These are phyloP conservation scores for Brachionus sp. DNA, from an alignment of 1,140 invertebrate genomes.

Conservation along the genomic window DNA sequence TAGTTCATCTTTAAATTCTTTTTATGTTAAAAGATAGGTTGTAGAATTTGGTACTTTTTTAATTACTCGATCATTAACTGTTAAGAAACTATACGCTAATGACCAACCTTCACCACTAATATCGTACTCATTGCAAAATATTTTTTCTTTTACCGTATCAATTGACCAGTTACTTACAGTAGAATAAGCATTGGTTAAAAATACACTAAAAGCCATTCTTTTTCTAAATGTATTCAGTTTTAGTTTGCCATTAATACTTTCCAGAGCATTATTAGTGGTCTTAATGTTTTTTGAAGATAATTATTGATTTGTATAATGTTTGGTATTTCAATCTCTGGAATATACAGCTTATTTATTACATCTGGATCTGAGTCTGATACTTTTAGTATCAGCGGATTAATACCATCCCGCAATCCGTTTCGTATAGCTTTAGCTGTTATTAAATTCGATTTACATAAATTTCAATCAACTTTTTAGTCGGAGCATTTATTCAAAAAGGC, in stretches of 20 bases:
- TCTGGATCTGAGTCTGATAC: not conserved
- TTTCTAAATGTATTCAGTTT: not conserved
- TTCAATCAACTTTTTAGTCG: not conserved
- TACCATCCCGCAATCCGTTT: not conserved
- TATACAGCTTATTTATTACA: not conserved
- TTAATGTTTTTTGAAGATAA: not conserved
- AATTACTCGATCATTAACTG: too few relatives aligned
- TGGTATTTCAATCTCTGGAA: not conserved
- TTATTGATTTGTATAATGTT: not conserved
- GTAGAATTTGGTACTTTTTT: too few relatives aligned
- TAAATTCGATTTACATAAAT: not conserved
- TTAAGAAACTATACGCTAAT: too few relatives aligned
- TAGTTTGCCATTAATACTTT: not conserved
- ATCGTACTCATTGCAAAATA: too few relatives aligned
- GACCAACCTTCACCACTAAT: too few relatives aligned
- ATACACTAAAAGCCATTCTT: conserved; percentile 1
- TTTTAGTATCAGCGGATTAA: not conserved
- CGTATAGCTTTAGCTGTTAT: not conserved
- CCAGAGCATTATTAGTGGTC: not conserved
- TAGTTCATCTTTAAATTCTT: not conserved
- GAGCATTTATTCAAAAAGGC: not conserved
- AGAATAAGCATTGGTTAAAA: not conserved
- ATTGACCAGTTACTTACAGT: not conserved
- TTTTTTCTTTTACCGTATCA: not conserved
- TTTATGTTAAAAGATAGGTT: not conserved